A percentile compares a stretch with the other conserved stretches of the same genome.
Evolutionary conservation across 1,140 invertebrate species (phyloP).

Genomic region (Procambarus virginalis): DNA sequence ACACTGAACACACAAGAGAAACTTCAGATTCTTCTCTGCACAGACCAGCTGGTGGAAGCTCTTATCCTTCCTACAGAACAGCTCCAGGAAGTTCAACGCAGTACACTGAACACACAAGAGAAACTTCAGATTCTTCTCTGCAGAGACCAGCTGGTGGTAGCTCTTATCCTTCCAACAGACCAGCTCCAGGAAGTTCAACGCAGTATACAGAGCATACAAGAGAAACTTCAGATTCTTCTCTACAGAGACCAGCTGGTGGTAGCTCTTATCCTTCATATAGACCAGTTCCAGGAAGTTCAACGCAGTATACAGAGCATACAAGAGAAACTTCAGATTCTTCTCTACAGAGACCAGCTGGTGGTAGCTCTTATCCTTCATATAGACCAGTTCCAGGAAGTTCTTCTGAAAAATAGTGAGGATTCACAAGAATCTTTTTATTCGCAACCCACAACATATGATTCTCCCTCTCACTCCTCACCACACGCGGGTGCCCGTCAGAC

Average conservation of each 20-base stretch:
- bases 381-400: no score
- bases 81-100: not conserved
- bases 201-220: not conserved
- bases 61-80: not conserved
- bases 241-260: not conserved
- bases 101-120: not conserved
- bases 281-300: not conserved
- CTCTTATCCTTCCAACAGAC: not conserved
- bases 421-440: no score
- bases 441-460: not conserved
- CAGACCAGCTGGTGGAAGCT: not conserved
- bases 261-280: not conserved
- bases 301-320: not conserved
- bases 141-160: not conserved
- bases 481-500: not conserved
- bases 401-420: no score
- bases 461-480: not conserved
- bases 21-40: not conserved
- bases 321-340: not conserved
- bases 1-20: not conserved
- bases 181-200: no score
- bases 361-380: not conserved
- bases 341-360: not conserved
- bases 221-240: no score
- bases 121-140: not conserved